A percentile compares a stretch with the other conserved stretches of the same genome.
Evolutionary conservation across 1,140 invertebrate species (phyloP).

Genomic region (Bradysia coprophila): DNA sequence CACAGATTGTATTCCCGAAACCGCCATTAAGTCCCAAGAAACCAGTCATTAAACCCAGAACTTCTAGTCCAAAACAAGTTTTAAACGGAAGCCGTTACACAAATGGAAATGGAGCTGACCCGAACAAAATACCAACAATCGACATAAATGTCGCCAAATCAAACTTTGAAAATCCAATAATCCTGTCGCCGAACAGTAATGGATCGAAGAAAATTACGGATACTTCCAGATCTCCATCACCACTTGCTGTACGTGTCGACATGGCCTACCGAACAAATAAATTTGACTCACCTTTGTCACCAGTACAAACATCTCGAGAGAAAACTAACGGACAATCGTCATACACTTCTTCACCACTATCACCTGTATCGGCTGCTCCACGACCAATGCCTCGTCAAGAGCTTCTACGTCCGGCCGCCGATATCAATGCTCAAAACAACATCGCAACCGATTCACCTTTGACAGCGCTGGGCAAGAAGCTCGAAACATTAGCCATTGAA

Average conservation of each 20-base stretch:
- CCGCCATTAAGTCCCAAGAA: slow-evolving; percentile 25
- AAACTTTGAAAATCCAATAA: background rate
- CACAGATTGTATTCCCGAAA: slow-evolving; percentile 17
- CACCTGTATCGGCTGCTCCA: background rate
- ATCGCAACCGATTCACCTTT: slow-evolving; percentile 6
- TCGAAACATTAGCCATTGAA: slow-evolving; percentile 6
- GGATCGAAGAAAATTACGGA: background rate
- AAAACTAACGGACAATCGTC: background rate
- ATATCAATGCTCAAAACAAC: background rate
- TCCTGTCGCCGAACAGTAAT: background rate
- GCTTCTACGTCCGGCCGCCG: background rate
- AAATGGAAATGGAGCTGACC: slow-evolving; percentile 3
- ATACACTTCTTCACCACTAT: background rate
- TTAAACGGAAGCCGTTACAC: slow-evolving; percentile 7
- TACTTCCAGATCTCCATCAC: background rate
- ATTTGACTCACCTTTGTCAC: background rate
- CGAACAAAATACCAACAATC: background rate
- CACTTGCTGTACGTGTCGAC: background rate
- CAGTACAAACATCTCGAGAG: no score
- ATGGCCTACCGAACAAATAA: background rate
- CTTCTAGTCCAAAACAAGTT: slow-evolving; percentile 9
- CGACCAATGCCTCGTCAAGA: no score
- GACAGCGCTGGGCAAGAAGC: slow-evolving; percentile 8
- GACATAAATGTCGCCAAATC: background rate
- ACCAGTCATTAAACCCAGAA: slow-evolving; percentile 6